These are phyloP conservation scores for Sialis lutaria DNA, from an alignment of 2,888 invertebrate genomes.

Conservation along the genomic window DNA sequence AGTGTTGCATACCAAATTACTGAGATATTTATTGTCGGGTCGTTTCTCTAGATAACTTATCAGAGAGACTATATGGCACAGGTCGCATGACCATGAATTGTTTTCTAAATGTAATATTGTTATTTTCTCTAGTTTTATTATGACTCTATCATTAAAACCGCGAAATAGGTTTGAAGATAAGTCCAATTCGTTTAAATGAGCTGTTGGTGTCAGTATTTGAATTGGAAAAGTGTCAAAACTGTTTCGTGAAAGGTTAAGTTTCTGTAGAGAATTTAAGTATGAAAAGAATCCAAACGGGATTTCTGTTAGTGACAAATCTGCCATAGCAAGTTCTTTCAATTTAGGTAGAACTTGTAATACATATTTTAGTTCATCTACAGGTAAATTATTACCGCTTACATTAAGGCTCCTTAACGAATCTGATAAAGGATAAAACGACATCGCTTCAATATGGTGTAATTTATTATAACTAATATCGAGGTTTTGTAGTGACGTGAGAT, in stretches of 20 bases:
- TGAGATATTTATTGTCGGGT: conserved; percentile 29
- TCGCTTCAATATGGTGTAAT: conserved; percentile 45
- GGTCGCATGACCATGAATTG: conserved; percentile 52
- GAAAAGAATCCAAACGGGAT: conserved; percentile 39
- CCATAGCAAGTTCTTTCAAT: conserved; percentile 37
- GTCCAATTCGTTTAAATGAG: conserved; percentile 44
- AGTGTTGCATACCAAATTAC: conserved; percentile 36
- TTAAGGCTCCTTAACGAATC: conserved; percentile 44
- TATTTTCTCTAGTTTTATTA: conserved; percentile 38
- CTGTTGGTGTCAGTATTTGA: conserved; percentile 35
- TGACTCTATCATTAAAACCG: conserved; percentile 37
- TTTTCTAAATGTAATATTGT: conserved; percentile 33
- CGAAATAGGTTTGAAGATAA: conserved; percentile 55
- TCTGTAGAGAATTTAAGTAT: conserved; percentile 38
- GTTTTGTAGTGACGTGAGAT: conserved; percentile 46
- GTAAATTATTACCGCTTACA: conserved; percentile 51
- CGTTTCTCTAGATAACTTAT: conserved; percentile 27
- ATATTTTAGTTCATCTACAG: conserved; percentile 34
- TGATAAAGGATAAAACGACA: conserved; percentile 39
- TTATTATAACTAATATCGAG: conserved; percentile 64
- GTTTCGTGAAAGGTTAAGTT: conserved; percentile 59
- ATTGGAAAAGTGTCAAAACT: conserved; percentile 38
- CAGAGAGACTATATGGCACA: conserved; percentile 41
- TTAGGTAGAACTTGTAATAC: conserved; percentile 38
- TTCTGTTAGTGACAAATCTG: conserved; percentile 36